A percentile compares a stretch with the other conserved stretches of the same genome.
Conservation (phyloP, 2,113 vertebrate genomes). For the Indicator maculatus region DNA sequence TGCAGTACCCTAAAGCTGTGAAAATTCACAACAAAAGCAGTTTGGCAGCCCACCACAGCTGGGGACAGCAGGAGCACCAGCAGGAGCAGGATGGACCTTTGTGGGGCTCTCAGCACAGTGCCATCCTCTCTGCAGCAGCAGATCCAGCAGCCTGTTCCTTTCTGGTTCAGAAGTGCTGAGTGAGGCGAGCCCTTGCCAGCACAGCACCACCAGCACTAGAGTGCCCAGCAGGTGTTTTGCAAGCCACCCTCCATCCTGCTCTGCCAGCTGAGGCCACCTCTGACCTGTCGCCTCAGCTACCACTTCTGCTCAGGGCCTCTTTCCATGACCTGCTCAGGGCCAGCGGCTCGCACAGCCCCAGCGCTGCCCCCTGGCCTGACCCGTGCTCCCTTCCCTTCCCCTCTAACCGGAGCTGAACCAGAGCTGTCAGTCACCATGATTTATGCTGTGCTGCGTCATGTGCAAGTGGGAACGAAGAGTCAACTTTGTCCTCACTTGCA, state of each 20-base stretch:
- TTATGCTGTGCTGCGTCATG: not conserved
- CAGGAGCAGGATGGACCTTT: not conserved
- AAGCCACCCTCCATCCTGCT: not conserved
- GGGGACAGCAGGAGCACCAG: not conserved
- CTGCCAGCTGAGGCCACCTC: not conserved
- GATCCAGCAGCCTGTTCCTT: not conserved
- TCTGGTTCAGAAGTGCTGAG: not conserved
- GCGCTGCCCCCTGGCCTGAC: not conserved
- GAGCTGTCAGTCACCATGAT: not conserved
- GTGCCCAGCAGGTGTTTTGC: not conserved
- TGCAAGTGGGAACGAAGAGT: not conserved
- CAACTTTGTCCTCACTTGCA: not conserved
- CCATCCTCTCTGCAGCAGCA: not conserved
- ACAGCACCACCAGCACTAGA: not conserved
- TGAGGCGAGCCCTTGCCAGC: not conserved
- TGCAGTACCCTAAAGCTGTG: constrained; percentile 8
- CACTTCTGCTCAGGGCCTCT: not conserved
- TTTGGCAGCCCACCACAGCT: not conserved
- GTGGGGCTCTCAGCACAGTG: not conserved
- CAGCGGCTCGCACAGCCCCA: not conserved
- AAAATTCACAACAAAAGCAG: not conserved
- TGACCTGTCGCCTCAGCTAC: not conserved
- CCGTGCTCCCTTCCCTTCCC: not conserved
- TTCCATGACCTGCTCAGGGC: not conserved
- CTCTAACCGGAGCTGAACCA: not conserved